Percentiles rank a stretch among this genome's conserved stretches.
phyloP scores from a whole-genome alignment of 2,113 vertebrate genomes.

The Aramus guarauna region DNA sequence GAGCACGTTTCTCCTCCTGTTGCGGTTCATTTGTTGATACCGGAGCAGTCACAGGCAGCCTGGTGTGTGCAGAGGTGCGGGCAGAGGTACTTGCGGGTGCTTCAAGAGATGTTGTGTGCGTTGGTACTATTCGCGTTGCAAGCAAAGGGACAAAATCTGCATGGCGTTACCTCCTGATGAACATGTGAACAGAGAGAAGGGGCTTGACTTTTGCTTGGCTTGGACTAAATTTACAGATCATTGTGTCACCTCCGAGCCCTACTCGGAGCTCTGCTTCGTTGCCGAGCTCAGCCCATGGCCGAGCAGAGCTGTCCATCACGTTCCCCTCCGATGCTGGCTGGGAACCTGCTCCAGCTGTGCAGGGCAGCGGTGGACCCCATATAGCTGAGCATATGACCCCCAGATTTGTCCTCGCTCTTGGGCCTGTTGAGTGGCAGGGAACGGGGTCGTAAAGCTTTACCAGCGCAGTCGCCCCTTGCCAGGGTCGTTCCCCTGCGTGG shows the following conservation, averaged over 20 bases:
- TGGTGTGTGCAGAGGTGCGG: rapidly evolving
- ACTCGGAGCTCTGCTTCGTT: rapidly evolving
- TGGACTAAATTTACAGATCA: not conserved
- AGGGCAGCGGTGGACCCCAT: rapidly evolving
- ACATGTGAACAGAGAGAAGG: not conserved
- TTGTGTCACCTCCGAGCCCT: not conserved
- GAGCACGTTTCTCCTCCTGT: not conserved
- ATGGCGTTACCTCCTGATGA: rapidly evolving
- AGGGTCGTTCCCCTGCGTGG: rapidly evolving
- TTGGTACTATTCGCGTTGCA: not conserved
- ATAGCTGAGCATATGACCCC: rapidly evolving
- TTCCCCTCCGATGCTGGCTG: rapidly evolving
- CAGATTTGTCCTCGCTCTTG: rapidly evolving
- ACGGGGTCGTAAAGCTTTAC: too few relatives aligned
- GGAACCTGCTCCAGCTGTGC: not conserved
- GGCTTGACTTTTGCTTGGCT: not conserved
- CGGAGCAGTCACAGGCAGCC: not conserved
- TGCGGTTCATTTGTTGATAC: rapidly evolving
- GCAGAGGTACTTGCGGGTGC: rapidly evolving
- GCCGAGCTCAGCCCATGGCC: not conserved
- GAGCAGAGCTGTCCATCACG: not conserved
- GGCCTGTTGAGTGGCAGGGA: not conserved
- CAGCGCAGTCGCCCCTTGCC: rapidly evolving
- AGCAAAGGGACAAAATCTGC: rapidly evolving
- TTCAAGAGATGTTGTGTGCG: rapidly evolving